Evolutionary conservation across 2,797 vertebrate genomes (phyloP), one percentile per base, ranked within the genome.

Genomic region (Gallinago stenura): DNA sequence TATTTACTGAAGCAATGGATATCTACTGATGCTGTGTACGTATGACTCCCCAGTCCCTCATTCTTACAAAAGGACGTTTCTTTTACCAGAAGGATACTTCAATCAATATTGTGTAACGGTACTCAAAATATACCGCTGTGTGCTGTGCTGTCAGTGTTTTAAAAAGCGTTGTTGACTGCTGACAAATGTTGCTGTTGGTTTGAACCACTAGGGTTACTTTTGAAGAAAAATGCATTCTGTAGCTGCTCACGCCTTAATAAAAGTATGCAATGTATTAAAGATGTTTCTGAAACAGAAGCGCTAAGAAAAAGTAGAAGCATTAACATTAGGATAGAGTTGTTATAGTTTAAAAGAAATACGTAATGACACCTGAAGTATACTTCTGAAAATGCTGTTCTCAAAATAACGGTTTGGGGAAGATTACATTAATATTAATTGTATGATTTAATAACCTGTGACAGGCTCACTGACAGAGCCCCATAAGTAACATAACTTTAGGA

Each of bases 1-100:
- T 97, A 95, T 93, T 95, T 97, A 97, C 77, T 97, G 96, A 97
- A 97, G 97, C 97, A 97, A 80, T 97, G 97, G 97, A 97, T 97
- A 95, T 97, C 97, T 76, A 97, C 97, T 85, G 97, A 97, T 84
- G 97, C 96, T 87, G 96, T 97, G 92, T 97, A 96, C 88, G 97
- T 97, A 85, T 98, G 97, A 97, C 89, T 94, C 83, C 69, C 90
- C 97, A 90, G 83, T 95, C 84, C 95, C 78, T 95, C 85, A 76
- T 93, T 96, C 91, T 96, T 97, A 95, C 84, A 94, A 96, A 97
- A 96, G 97, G 95, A 97, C 35, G 4, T 97, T 96, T 96, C 86
- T 96, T 96, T 95, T 96, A 90, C 92, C 90, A 95, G 93, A 97
- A 96, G 93, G 84, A 96, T 89, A 88, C 97, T 97, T 93, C 96